Evolutionary conservation across 1,140 invertebrate species (phyloP).

Genomic region (Ceratosolen solmsi): DNA sequence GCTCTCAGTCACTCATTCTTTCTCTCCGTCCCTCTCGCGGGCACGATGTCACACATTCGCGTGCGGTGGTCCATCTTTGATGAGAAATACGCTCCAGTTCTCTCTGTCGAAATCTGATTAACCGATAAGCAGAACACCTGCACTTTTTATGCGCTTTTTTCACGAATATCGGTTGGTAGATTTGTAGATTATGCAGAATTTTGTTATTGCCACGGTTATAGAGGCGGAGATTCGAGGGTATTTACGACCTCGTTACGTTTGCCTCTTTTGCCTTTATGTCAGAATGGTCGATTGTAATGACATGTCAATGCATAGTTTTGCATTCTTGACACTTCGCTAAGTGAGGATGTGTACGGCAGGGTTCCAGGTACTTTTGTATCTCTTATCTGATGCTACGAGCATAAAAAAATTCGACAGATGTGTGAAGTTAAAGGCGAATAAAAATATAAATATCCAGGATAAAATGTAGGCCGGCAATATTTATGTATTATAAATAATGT

Average conservation of each 20-base stretch:
- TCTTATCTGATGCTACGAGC: too few relatives aligned
- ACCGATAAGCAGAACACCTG: conserved; percentile 3
- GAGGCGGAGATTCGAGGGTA: not conserved
- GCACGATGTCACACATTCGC: conserved; percentile 5
- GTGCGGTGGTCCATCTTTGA: conserved; percentile 6
- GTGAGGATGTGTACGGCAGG: not conserved
- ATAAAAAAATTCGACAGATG: too few relatives aligned
- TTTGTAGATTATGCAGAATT: not conserved
- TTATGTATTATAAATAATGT: too few relatives aligned
- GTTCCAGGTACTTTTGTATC: too few relatives aligned
- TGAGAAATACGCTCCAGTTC: not conserved
- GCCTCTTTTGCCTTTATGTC: not conserved
- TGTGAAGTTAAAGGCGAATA: too few relatives aligned
- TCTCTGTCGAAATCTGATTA: conserved; percentile 38
- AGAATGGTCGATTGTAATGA: not conserved
- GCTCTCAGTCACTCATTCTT: conserved; percentile 48
- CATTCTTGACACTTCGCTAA: not conserved
- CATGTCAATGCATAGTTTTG: not conserved
- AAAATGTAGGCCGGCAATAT: too few relatives aligned
- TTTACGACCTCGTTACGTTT: not conserved
- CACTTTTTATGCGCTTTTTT: not conserved
- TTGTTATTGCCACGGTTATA: not conserved
- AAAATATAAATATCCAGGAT: too few relatives aligned
- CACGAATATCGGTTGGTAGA: not conserved
- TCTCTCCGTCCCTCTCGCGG: conserved; percentile 3